Evolutionary conservation across 2,113 vertebrate genomes (phyloP), one percentile per base, ranked within the genome.

Genomic region (Dascyllus trimaculatus): DNA sequence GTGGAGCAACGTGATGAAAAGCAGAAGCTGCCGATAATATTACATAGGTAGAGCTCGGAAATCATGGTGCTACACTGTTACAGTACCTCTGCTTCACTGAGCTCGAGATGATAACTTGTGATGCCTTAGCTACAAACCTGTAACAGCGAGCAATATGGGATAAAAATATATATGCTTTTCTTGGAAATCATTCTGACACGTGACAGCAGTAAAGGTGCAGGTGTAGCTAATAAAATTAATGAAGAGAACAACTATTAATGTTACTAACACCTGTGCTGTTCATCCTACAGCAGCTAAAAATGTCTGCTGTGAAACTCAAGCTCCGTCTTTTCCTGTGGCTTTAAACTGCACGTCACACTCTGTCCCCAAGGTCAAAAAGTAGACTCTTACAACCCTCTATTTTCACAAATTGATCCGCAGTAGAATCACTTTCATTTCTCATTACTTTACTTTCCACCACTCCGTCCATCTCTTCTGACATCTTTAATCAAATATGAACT

Each of bases 1-100:
- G 21, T 49, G 32, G 45, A 68, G 54, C 17, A 11, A 24, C 14
- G 21, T 51, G 21, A 49, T 38, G n/a, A 71, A 70, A 22, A 63
- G 25, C 26, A 48, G 21, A 49, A 38, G 26, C 24, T 10, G 32
- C 24, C 35, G 29, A 60, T 53, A 65, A 35, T 53, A 59, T 38
- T n/a, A 53, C 13, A 59, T 19, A 45, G 24, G 46, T 9, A 59
- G 11, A 46, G 46, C 53, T 7, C 49, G 17, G n/a, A 66, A 29
- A 73, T 54, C 56, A 67, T 9, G 45, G 24, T 35, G 3, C 53
- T 45, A 22, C 14, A n/a, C 25, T n/a, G 40, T 40, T 18, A 54
- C 11, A 22, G 26, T 19, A 7, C 38, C 4, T 49, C 21, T 48
- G 56, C 52, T 38, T 53, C 38, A 58, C n/a, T 25, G 7, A 32